Evolutionary conservation across 1,140 invertebrate genomes (phyloP), one percentile per base, ranked within the genome.

Genomic region (Batillaria attramentaria): DNA sequence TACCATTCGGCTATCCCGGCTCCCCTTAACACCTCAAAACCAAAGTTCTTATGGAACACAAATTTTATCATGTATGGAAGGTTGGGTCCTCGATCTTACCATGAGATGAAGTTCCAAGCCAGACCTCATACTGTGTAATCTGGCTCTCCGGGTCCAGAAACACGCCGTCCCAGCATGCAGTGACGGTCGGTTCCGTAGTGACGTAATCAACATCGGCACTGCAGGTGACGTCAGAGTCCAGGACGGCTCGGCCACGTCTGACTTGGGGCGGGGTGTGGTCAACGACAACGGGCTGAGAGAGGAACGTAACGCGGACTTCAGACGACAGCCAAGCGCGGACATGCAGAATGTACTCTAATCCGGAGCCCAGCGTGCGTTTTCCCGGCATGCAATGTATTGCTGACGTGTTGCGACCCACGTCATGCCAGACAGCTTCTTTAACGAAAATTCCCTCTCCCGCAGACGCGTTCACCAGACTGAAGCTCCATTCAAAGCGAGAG

Each of bases 141-240:
- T 65, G 50, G 74, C 79, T 84, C 74, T 84, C 76, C 20, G 41
- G n/a, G 33, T 86, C 85, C n/a, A 33, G 54, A 65, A 86, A 86
- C 10, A 86, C 83, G 16, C 72, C 76, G 4, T 57, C 28, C 85
- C 85, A 86, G 68, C 84, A 85, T 16, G 79, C 72, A 1, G 57
- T 72, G 28, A 86, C 37, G 31, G 37, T 37, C 0, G n/a, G 35
- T 24, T 66, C 35, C 18, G 66, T 70, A 8, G 62, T 82, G 13
- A 78, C 54, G 66, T 77, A 85, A 46, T 86, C 84, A 16, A 82
- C 28, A 70, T 86, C 84, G 1, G 16, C 5, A 20, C n/a, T n/a
- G 60, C 84, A 86, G 0, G 46, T 41, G 8, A 20, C 37, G 39
- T 60, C 50, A 6, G 80, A 79, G 41, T 85, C 85, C 6, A 37